These are phyloP conservation scores for Barypeithes pellucidus DNA, from an alignment of 2,888 invertebrate species.

Conservation along the genomic window DNA sequence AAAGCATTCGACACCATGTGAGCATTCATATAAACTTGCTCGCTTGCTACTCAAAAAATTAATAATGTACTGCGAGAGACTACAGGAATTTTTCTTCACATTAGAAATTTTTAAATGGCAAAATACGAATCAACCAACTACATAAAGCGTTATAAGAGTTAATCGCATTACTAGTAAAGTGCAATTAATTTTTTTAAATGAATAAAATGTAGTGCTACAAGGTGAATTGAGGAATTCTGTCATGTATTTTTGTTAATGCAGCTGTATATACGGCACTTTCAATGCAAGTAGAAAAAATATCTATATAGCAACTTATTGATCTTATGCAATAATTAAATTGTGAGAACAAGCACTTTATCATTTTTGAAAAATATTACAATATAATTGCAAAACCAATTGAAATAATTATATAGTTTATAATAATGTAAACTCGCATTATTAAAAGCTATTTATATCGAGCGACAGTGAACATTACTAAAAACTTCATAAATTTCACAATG, in stretches of 20 bases:
- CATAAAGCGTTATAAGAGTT: not conserved
- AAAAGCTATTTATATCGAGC: conserved; percentile 34
- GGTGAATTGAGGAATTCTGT: conserved; percentile 16
- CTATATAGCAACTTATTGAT: conserved; percentile 24
- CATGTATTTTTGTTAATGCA: conserved; percentile 15
- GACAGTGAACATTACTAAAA: conserved; percentile 34
- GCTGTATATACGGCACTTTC: conserved; percentile 24
- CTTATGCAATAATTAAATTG: conserved; percentile 43
- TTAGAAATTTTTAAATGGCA: too few relatives aligned
- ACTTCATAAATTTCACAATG: conserved; percentile 33
- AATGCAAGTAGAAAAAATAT: conserved; percentile 24
- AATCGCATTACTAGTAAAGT: not conserved
- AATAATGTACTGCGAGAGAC: too few relatives aligned
- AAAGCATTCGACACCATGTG: too few relatives aligned
- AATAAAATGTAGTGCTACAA: conserved; percentile 7
- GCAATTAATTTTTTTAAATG: not conserved
- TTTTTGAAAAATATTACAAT: conserved; percentile 41
- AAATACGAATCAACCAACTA: not conserved
- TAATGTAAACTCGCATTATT: conserved; percentile 37
- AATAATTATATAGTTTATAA: conserved; percentile 45
- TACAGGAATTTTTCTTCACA: too few relatives aligned
- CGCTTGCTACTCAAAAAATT: too few relatives aligned
- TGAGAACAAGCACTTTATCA: conserved; percentile 38
- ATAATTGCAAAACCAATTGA: conserved; percentile 42
- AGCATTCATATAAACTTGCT: too few relatives aligned